Evolutionary conservation across 2,888 invertebrate species (phyloP).

Genomic region (Aspidiotus rigidus): DNA sequence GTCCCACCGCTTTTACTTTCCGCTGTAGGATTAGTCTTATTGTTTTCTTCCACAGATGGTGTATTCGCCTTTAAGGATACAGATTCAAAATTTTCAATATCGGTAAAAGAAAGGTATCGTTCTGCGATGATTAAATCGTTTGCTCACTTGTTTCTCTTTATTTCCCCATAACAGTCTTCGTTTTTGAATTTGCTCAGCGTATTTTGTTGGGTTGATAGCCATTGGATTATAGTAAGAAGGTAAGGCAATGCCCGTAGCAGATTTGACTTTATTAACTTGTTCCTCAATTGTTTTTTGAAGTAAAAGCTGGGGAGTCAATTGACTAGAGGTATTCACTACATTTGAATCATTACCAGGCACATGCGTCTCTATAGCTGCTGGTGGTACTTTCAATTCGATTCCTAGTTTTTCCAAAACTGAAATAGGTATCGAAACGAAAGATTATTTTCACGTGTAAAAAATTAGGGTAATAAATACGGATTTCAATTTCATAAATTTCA

Average conservation of each 20-base stretch:
- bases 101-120: no score
- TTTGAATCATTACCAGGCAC: background rate
- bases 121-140: no score
- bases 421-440: no score
- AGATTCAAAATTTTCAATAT: no score
- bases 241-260: slow-evolving; percentile 47
- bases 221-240: slow-evolving; percentile 68
- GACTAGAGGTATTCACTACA: background rate
- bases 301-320: slow-evolving; percentile 49
- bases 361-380: background rate
- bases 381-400: slow-evolving; percentile 39
- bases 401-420: slow-evolving; percentile 40
- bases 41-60: no score
- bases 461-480: no score
- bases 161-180: slow-evolving; percentile 79
- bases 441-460: no score
- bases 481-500: no score
- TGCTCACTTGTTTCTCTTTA: slow-evolving; percentile 34
- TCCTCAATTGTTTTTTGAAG: slow-evolving; percentile 47
- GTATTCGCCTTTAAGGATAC: no score
- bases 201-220: slow-evolving; percentile 66
- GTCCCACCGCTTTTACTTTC: slow-evolving; percentile 35
- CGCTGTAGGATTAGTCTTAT: background rate
- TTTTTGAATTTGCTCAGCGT: slow-evolving; percentile 82
- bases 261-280: slow-evolving; percentile 41